phyloP scores from a whole-genome alignment of 2,888 invertebrate species.

The Elysia crispata region DNA sequence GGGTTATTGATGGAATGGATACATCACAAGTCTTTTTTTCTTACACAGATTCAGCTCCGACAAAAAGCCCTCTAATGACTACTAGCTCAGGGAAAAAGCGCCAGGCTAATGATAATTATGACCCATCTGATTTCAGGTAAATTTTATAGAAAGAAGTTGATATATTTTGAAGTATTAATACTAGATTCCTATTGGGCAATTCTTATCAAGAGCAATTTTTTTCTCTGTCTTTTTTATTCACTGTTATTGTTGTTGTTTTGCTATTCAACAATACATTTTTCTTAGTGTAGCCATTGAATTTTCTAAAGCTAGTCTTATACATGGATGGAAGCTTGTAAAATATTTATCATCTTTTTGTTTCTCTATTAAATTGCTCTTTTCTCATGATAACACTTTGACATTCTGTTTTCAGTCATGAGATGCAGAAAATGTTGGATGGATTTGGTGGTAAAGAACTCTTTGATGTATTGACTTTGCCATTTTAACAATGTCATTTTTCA shows the following conservation, averaged over 20 bases:
- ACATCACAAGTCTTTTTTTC: too few relatives aligned
- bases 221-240: background rate
- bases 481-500: too few relatives aligned
- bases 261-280: too few relatives aligned
- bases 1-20: too few relatives aligned
- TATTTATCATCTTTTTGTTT: slow-evolving; percentile 2
- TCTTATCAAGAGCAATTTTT: background rate
- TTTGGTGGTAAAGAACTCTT: slow-evolving; percentile 65
- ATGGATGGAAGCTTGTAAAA: background rate
- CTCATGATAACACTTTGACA: background rate
- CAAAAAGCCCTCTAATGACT: slow-evolving; percentile 18
- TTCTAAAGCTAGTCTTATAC: too few relatives aligned
- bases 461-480: too few relatives aligned
- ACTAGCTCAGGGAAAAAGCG: slow-evolving; percentile 38
- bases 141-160: too few relatives aligned
- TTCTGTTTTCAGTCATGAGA: slow-evolving; percentile 65
- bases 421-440: slow-evolving; percentile 73
- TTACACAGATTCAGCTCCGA: background rate
- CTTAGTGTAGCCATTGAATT: too few relatives aligned
- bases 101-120: slow-evolving; percentile 29
- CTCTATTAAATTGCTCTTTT: background rate
- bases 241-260: background rate
- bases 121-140: slow-evolving; percentile 44
- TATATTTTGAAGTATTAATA: background rate
- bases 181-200: background rate